Base-by-base conservation (phyloP, 2,888 invertebrate species). In the Drosophila lutescens region DNA sequence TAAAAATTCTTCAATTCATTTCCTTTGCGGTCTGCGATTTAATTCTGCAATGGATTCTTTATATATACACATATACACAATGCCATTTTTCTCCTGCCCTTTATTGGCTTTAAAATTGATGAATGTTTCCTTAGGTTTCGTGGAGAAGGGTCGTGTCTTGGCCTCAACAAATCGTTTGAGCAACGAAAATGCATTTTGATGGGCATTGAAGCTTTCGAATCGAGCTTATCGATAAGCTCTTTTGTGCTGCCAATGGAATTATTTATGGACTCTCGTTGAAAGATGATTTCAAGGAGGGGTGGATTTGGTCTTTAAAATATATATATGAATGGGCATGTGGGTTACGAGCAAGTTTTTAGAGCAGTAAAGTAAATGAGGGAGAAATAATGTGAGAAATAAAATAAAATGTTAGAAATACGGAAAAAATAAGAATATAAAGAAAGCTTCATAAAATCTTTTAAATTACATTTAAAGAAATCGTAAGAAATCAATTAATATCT, bases 71-170 rank as follows among this genome's bases (percentile, higher is more conserved):
- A n/a, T 34, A 15, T 0, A 12, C 23, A 20, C 15, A 8, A 15
- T 26, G 47, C 17, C 13, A 41, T 17, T 46, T 46, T 32, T 59
- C 26, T 49, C 23, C 32, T 40, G 57, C 58, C 53, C 47, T 74
- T 58, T 13, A n/a, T 32, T 61, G 79, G 76, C 85, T 79, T 85
- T 77, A 72, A 77, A 85, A 87, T 87, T 81, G 82, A 81, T 85
- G 74, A 81, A 87, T 87, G 86, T 71, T 46, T 43, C 38, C 34
- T 23, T 12, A 12, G 12, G 32, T 13, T 47, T 12, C 40, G 32
- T 26, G 40, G 23, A 15, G 38, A 34, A 50, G 57, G 41, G 41
- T 60, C 36, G 30, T 34, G 30, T 34, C 40, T 34, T 59, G 38
- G 46, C 34, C 49, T 36, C 17, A 63, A 60, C 81, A 67, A 81